Percentiles rank a stretch among this genome's conserved stretches.
Conservation (phyloP, 2,113 vertebrate species). For the Hippocampus abdominalis region DNA sequence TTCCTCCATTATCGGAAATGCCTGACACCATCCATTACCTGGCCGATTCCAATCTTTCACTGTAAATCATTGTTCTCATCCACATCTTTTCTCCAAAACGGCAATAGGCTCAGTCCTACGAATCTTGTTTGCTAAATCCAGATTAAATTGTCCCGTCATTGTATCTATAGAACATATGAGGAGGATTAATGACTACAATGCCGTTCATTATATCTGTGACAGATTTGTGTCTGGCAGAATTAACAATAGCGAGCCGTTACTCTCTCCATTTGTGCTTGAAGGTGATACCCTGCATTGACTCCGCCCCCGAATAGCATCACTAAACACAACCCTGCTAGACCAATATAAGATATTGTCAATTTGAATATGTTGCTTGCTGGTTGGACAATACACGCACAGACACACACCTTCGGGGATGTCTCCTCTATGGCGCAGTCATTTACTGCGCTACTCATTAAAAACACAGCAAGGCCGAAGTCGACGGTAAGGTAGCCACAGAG, state of each 20-base stretch:
- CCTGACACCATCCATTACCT: conserved; percentile 53
- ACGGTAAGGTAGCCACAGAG: conserved; percentile 44
- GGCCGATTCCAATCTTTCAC: conserved; percentile 36
- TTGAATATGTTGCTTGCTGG: neutral
- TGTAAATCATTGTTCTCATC: conserved; percentile 55
- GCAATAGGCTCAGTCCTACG: conserved; percentile 53
- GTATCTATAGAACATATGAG: conserved; percentile 51
- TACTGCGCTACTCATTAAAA: conserved; percentile 59
- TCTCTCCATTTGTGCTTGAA: conserved; percentile 26
- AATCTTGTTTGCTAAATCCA: conserved; percentile 65
- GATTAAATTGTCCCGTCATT: conserved; percentile 53
- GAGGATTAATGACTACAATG: conserved; percentile 59
- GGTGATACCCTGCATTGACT: conserved; percentile 6
- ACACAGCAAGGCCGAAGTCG: conserved; percentile 43
- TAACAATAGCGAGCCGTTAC: conserved; percentile 35
- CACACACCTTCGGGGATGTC: neutral
- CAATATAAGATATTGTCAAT: neutral
- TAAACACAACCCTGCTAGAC: neutral
- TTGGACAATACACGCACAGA: conserved; percentile 1
- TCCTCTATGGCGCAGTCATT: conserved; percentile 24
- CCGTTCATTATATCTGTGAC: conserved; percentile 42
- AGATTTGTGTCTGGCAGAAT: conserved; percentile 42
- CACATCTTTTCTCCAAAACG: conserved; percentile 36
- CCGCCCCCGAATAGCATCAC: neutral
- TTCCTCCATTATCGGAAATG: conserved; percentile 55